A percentile compares a stretch with the other conserved stretches of the same genome.
phyloP scores from a whole-genome alignment of 1,140 invertebrate genomes.

The Drosophila novamexicana region DNA sequence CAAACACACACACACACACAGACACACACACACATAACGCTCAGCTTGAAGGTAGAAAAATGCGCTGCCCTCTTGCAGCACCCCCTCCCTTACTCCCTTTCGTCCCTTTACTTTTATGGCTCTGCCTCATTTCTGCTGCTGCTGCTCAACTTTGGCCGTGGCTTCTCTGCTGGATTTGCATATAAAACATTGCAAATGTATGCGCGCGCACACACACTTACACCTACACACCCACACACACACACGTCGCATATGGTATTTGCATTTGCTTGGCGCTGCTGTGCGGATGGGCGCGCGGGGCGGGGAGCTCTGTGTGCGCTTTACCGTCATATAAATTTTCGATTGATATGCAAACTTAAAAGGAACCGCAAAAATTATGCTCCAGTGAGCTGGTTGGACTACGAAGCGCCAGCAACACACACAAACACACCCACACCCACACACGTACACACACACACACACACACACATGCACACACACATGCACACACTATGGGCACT shows the following conservation, averaged over 20 bases:
- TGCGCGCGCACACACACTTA: constrained; percentile 63
- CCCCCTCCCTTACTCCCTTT: too few species aligned
- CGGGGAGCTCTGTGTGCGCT: constrained; percentile 39
- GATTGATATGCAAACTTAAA: constrained; percentile 84
- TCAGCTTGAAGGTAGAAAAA: constrained; percentile 62
- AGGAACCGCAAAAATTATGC: constrained; percentile 84
- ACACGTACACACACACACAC: background rate
- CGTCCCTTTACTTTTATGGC: constrained; percentile 35
- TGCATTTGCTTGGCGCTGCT: constrained; percentile 53
- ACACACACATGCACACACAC: constrained; percentile 3
- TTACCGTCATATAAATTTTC: constrained; percentile 80
- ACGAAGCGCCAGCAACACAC: constrained; percentile 25
- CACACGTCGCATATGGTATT: constrained; percentile 52
- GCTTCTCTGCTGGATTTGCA: constrained; percentile 72
- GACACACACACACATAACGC: constrained; percentile 27
- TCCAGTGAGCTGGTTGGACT: constrained; percentile 67
- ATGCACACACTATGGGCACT: background rate
- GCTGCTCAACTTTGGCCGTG: constrained; percentile 28
- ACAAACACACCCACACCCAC: background rate
- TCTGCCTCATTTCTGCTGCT: constrained; percentile 24
- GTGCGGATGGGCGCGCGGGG: constrained; percentile 8
- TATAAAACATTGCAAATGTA: constrained; percentile 81
- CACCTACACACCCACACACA: constrained; percentile 20
- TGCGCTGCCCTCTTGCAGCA: constrained; percentile 36
- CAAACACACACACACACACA: constrained; percentile 34